A percentile compares a stretch with the other conserved stretches of the same genome.
phyloP scores from a whole-genome alignment of 2,888 invertebrate genomes.

The Drosophila emarginata region DNA sequence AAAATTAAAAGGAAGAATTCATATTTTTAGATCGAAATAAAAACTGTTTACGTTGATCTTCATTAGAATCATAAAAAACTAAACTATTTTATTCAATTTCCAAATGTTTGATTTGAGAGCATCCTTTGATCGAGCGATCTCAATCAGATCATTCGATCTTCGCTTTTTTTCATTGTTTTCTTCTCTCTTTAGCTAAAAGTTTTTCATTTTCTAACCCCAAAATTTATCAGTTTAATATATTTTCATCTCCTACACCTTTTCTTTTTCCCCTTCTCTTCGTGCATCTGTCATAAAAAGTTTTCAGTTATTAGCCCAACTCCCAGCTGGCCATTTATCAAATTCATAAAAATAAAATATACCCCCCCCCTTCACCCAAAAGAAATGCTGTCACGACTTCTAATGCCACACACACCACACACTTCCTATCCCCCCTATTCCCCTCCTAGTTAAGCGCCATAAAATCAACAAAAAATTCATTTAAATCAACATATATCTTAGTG shows the following conservation, averaged over 20 bases:
- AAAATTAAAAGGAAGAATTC: too few species aligned
- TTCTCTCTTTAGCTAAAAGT: too few species aligned
- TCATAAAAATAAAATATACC: conserved; percentile 64
- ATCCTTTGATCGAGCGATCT: too few species aligned
- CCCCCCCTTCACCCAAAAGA: conserved; percentile 4
- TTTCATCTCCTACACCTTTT: conserved; percentile 27
- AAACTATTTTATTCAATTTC: too few species aligned
- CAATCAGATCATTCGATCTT: too few species aligned
- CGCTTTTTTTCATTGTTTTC: too few species aligned
- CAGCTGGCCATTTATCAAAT: conserved; percentile 66
- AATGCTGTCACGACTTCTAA: conserved; percentile 56
- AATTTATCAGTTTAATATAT: background rate
- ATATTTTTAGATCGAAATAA: background rate
- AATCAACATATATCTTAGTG: conserved; percentile 70
- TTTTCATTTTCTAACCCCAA: background rate
- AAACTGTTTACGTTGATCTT: too few species aligned
- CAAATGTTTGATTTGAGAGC: too few species aligned
- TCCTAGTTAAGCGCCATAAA: conserved; percentile 64
- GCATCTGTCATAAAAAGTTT: conserved; percentile 55
- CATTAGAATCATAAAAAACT: too few species aligned
- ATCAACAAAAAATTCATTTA: conserved; percentile 75
- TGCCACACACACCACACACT: conserved; percentile 54
- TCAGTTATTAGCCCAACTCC: conserved; percentile 63
- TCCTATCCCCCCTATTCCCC: conserved; percentile 42
- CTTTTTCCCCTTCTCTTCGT: conserved; percentile 6